phyloP scores from a whole-genome alignment of 2,797 vertebrate genomes.

The Typhlichthys subterraneus region DNA sequence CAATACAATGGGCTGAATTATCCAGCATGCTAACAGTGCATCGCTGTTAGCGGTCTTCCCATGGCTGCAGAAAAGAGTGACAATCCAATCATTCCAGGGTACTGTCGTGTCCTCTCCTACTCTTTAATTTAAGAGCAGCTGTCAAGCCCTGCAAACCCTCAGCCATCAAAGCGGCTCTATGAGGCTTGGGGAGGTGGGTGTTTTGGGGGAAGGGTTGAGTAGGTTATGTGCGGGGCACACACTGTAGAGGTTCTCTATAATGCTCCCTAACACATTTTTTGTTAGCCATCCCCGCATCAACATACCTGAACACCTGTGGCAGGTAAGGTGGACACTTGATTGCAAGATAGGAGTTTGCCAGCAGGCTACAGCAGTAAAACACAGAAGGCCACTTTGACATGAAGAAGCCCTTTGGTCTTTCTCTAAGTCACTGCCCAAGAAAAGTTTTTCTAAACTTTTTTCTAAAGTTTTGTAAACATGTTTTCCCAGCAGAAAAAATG shows the following conservation, averaged over 20 bases:
- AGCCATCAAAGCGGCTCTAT: conserved; percentile 68
- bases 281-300: too few relatives aligned
- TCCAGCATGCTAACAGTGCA: conserved; percentile 42
- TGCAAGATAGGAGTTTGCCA: too few relatives aligned
- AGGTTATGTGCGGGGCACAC: conserved; percentile 22
- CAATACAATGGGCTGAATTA: conserved; percentile 44
- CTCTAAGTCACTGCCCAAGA: too few relatives aligned
- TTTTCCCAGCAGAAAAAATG: too few relatives aligned
- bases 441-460: too few relatives aligned
- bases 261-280: neutral
- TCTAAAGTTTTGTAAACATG: too few relatives aligned
- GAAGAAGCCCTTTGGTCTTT: too few relatives aligned
- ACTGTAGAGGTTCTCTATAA: conserved; percentile 17
- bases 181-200: conserved; percentile 23
- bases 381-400: too few relatives aligned
- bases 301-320: too few relatives aligned
- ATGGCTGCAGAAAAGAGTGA: conserved; percentile 66
- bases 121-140: conserved; percentile 85
- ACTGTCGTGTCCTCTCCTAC: conserved; percentile 68
- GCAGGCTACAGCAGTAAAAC: too few relatives aligned
- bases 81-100: conserved; percentile 77
- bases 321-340: too few relatives aligned
- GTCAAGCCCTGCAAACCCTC: conserved; percentile 71
- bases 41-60: conserved; percentile 64
- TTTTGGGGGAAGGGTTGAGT: neutral